Conservation (phyloP, 1,140 invertebrate species). For the Nebria ingens region DNA sequence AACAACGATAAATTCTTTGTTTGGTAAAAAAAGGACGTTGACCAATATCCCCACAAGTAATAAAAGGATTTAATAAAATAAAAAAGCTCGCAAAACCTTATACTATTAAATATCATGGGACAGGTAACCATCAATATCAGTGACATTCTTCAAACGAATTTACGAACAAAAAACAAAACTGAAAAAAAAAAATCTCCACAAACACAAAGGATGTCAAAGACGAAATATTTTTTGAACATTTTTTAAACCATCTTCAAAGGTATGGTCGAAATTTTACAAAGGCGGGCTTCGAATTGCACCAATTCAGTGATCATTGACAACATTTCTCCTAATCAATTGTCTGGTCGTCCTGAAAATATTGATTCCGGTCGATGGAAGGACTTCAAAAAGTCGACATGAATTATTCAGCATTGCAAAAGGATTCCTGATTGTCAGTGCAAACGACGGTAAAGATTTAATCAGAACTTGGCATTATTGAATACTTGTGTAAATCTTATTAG, state of each 20-base stretch:
- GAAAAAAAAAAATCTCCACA: neutral
- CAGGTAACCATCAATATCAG: conserved; percentile 3
- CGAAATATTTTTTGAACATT: neutral
- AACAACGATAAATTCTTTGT: too few relatives aligned
- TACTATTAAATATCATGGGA: neutral
- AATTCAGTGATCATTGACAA: neutral
- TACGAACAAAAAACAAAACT: too few relatives aligned
- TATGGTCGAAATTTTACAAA: neutral
- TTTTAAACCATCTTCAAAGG: neutral
- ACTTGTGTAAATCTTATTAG: conserved; percentile 3
- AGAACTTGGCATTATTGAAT: neutral
- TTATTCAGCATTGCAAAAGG: neutral
- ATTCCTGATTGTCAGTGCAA: neutral
- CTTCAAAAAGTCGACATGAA: neutral
- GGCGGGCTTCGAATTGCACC: neutral
- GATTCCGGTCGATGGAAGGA: neutral
- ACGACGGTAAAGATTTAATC: neutral
- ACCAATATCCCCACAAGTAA: neutral
- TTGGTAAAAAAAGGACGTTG: too few relatives aligned
- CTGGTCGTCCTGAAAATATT: neutral
- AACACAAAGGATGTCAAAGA: neutral
- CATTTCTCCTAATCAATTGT: neutral
- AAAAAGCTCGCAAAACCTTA: neutral
- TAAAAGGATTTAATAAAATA: conserved; percentile 7
- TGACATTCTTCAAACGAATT: conserved; percentile 7